These are phyloP conservation scores for Cantharis flavilabris DNA, from an alignment of 2,888 invertebrate genomes.

Conservation along the genomic window DNA sequence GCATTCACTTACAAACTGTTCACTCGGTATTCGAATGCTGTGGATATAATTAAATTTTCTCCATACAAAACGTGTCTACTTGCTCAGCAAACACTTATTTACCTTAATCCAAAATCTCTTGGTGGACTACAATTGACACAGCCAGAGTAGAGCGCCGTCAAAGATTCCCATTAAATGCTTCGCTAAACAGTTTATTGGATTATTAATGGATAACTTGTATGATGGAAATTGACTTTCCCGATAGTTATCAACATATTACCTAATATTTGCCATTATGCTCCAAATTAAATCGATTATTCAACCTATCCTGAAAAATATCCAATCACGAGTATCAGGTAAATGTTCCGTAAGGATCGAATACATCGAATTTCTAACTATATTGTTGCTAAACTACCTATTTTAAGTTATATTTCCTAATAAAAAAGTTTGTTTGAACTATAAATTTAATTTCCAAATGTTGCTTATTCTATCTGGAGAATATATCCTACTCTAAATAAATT, in stretches of 20 bases:
- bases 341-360: no score
- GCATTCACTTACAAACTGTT: constrained; percentile 45
- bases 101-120: constrained; percentile 35
- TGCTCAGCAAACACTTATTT: constrained; percentile 35
- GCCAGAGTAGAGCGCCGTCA: constrained; percentile 40
- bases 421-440: no score
- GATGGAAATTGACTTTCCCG: constrained; percentile 45
- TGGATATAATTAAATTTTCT: constrained; percentile 41
- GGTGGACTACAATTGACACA: constrained; percentile 45
- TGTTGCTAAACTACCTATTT: no score
- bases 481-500: no score
- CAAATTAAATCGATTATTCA: constrained; percentile 15
- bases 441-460: no score
- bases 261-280: background rate
- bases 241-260: constrained; percentile 8
- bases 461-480: no score
- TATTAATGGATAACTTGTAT: constrained; percentile 49
- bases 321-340: background rate
- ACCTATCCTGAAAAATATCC: background rate
- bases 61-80: constrained; percentile 34
- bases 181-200: constrained; percentile 46
- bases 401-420: no score
- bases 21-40: constrained; percentile 29
- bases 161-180: constrained; percentile 51
- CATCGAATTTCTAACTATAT: no score